phyloP scores from a whole-genome alignment of 2,113 vertebrate species.

The Scomber japonicus region DNA sequence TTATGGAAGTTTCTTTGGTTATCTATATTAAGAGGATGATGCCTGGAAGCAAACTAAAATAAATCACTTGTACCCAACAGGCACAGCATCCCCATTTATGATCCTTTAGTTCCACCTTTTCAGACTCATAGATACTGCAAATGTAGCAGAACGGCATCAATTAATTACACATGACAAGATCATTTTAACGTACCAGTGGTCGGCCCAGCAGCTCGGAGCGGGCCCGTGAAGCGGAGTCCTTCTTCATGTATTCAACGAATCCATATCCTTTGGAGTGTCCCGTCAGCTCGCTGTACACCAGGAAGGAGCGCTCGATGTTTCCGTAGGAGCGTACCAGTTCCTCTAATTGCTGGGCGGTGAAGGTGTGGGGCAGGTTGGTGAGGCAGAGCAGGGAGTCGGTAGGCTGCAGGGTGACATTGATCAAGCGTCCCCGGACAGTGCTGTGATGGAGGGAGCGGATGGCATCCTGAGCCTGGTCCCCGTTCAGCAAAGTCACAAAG shows the following conservation, averaged over 20 bases:
- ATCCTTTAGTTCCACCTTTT: not conserved
- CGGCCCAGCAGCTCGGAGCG: constrained; percentile 94
- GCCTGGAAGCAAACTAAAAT: not conserved
- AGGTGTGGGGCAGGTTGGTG: constrained; percentile 92
- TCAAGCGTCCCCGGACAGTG: constrained; percentile 90
- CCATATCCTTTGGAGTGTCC: constrained; percentile 97
- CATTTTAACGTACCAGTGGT: constrained; percentile 72
- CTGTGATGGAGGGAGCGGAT: constrained; percentile 92
- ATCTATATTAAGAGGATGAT: not conserved
- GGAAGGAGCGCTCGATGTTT: constrained; percentile 95
- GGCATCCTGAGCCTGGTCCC: constrained; percentile 95
- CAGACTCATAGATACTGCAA: not conserved
- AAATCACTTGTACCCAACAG: too few relatives aligned
- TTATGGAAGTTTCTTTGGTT: too few relatives aligned
- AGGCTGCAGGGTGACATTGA: constrained; percentile 94
- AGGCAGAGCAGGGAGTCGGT: constrained; percentile 96
- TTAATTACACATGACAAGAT: not conserved
- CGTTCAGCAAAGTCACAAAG: constrained; percentile 96
- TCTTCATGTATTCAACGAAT: constrained; percentile 99
- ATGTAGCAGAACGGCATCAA: not conserved
- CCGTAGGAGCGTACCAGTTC: constrained; percentile 94
- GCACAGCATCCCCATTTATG: too few relatives aligned
- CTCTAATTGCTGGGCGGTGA: constrained; percentile 91
- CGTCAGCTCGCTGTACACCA: constrained; percentile 93
- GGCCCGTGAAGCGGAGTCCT: constrained; percentile 96